Percentiles rank a stretch among this genome's conserved stretches.
Evolutionary conservation across 2,888 invertebrate species (phyloP).

Genomic region (Dioctria linearis): DNA sequence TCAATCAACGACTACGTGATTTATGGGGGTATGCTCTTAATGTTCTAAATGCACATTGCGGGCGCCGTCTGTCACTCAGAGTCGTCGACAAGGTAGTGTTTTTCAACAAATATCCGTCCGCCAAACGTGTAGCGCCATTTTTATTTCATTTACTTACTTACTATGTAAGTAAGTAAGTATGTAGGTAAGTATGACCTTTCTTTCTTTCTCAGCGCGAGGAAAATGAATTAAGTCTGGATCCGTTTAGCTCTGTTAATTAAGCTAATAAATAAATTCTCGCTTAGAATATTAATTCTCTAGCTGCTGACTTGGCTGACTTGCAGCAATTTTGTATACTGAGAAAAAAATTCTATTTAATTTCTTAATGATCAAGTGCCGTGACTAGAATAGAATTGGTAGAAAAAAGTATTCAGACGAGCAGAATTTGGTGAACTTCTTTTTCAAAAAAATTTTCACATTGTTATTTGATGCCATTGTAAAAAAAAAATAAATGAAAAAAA

Average conservation of each 20-base stretch:
- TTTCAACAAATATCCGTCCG: conserved; percentile 2
- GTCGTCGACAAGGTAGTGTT: conserved; percentile 10
- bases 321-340: not conserved
- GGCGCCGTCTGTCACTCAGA: not conserved
- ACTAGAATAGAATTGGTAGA: not conserved
- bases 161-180: not conserved
- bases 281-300: conserved; percentile 7
- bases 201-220: not conserved
- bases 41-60: conserved; percentile 18
- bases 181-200: too few relatives aligned
- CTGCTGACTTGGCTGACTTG: not conserved
- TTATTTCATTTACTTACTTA: not conserved
- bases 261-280: conserved; percentile 5
- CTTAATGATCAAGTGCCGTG: conserved; percentile 10
- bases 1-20: conserved; percentile 35
- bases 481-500: too few relatives aligned
- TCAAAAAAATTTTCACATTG: too few relatives aligned
- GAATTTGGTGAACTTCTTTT: not conserved
- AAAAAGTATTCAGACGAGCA: too few relatives aligned
- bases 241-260: conserved; percentile 13
- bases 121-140: conserved; percentile 12
- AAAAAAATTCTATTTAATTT: conserved; percentile 13
- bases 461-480: too few relatives aligned
- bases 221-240: conserved; percentile 20
- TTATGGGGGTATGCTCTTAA: conserved; percentile 2